These are phyloP conservation scores for Aythya baeri DNA, from an alignment of 2,113 vertebrate genomes.

Conservation along the genomic window DNA sequence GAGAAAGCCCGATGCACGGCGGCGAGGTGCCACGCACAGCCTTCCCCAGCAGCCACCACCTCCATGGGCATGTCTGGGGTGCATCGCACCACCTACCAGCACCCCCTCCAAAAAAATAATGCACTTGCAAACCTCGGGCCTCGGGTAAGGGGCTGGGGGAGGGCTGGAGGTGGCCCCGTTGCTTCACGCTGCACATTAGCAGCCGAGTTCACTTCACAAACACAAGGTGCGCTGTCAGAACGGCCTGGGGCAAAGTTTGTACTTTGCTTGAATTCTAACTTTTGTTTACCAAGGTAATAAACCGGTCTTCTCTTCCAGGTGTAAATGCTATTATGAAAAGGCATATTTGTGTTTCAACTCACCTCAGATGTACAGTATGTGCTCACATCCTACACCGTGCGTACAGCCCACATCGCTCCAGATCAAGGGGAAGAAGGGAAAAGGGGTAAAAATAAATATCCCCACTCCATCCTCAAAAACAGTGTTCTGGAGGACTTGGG, in stretches of 20 bases:
- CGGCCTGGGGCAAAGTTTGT: constrained; percentile 84
- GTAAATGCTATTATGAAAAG: constrained; percentile 84
- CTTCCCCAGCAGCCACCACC: not conserved
- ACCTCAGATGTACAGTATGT: constrained; percentile 78
- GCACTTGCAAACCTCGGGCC: constrained; percentile 66
- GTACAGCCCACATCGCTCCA: constrained; percentile 52
- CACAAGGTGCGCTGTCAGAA: constrained; percentile 80
- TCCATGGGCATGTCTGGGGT: not conserved
- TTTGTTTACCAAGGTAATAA: constrained; percentile 84
- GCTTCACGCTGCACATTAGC: constrained; percentile 63
- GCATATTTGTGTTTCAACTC: constrained; percentile 80
- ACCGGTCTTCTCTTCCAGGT: constrained; percentile 81
- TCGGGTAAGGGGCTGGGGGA: constrained; percentile 10
- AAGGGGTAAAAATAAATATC: constrained; percentile 18
- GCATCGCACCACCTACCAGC: not conserved
- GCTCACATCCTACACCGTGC: constrained; percentile 53
- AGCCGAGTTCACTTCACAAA: constrained; percentile 74
- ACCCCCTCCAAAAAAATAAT: not conserved
- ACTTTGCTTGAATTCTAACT: constrained; percentile 82
- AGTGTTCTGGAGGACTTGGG: not conserved
- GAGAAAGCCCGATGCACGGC: not conserved
- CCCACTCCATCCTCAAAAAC: not conserved
- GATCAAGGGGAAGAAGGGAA: constrained; percentile 35
- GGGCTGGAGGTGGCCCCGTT: constrained; percentile 32
- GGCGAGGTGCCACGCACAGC: not conserved